These are phyloP conservation scores for Melanogrammus aeglefinus DNA, from an alignment of 2,797 vertebrate genomes.

Conservation along the genomic window DNA sequence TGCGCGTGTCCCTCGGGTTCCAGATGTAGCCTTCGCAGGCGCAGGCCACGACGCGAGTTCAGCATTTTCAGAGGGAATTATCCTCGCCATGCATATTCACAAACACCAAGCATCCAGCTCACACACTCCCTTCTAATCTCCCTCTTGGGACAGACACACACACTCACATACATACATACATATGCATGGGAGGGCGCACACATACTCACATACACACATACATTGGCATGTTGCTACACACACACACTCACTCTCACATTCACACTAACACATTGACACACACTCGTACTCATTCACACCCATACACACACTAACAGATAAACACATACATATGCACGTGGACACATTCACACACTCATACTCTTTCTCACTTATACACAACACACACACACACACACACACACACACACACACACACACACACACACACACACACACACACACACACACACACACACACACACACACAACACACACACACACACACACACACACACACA, in stretches of 20 bases:
- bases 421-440: neutral
- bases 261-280: neutral
- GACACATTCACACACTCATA: neutral
- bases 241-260: neutral
- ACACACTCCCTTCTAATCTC: neutral
- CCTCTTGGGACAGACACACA: neutral
- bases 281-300: neutral
- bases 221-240: neutral
- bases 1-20: conserved; percentile 56
- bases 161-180: conserved; percentile 1
- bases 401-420: neutral
- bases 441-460: neutral
- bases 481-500: neutral
- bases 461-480: too few species aligned
- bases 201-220: neutral
- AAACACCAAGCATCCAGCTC: conserved; percentile 11
- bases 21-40: conserved; percentile 52
- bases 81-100: conserved; percentile 23
- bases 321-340: too few species aligned
- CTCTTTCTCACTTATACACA: neutral
- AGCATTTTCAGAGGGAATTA: conserved; percentile 41
- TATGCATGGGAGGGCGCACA: neutral
- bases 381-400: conserved; percentile 4
- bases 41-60: conserved; percentile 34
- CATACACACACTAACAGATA: conserved; percentile 1